phyloP scores from a whole-genome alignment of 64 coral and sea anemone genomes.

The Montipora capricornis region DNA sequence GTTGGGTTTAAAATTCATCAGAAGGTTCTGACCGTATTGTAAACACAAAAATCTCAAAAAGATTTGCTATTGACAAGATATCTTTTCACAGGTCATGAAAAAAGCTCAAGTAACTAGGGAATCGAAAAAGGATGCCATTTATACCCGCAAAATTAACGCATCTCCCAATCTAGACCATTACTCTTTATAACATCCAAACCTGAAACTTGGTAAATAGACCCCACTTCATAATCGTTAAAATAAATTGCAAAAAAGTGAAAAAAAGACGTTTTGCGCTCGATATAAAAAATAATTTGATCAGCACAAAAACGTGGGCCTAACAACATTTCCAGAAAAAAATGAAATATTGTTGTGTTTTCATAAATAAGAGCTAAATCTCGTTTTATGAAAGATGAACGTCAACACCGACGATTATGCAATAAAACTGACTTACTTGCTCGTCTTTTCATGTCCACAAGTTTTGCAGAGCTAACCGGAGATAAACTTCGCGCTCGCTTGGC shows the following conservation, averaged over 20 bases:
- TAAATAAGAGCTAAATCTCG: too few relatives aligned
- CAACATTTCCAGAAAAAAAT: neutral
- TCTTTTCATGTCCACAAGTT: conserved; percentile 32
- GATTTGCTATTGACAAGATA: too few relatives aligned
- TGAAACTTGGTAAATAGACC: neutral
- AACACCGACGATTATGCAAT: neutral
- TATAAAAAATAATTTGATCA: neutral
- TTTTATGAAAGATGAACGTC: too few relatives aligned
- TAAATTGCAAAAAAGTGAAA: neutral
- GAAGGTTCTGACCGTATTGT: neutral
- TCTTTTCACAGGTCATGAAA: too few relatives aligned
- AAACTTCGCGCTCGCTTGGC: conserved; percentile 71
- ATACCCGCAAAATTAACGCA: too few relatives aligned
- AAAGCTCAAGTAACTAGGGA: too few relatives aligned
- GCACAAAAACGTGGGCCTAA: neutral
- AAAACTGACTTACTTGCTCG: conserved; percentile 11
- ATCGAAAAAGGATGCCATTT: too few relatives aligned
- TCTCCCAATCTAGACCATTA: too few relatives aligned
- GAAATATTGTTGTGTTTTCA: too few relatives aligned
- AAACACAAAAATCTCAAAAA: too few relatives aligned
- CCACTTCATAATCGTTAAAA: neutral
- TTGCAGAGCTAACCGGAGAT: conserved; percentile 75
- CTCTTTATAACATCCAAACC: too few relatives aligned
- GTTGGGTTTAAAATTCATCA: neutral
- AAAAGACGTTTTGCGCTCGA: neutral